Evolutionary conservation across 2,888 invertebrate species (phyloP), one percentile per base, ranked within the genome.

Genomic region (Agrenia bidenticulata): DNA sequence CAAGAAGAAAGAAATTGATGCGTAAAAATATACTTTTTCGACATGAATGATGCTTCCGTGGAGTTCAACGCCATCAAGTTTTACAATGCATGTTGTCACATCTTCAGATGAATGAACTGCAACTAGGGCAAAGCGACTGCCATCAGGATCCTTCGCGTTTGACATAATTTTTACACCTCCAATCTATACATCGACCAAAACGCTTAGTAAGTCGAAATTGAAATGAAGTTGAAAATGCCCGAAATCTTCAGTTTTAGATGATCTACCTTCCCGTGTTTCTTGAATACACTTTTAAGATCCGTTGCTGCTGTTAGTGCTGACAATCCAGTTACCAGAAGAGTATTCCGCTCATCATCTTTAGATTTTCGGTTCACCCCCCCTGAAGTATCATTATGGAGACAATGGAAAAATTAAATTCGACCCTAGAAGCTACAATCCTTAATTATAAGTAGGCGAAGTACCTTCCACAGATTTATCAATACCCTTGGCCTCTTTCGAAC

Each of bases 111-210:
- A 56, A 1, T 42, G 39, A 13, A 69, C 66, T 24, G 63, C 45
- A 42, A 72, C 67, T 21, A 69, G 66, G 9, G 71, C 71, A 32
- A 72, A 72, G 41, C 71, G 61, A 49, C 64, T 69, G 9, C 63
- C 61, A n/a, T 64, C 71, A 2, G 69, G 64, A 49, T 64, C 64
- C 56, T 67, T 59, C 2, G 68, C 64, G 45, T 70, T 73, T 19
- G 68, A 64, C 57, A 73, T 73, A 17, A 73, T 66, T 50, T 70
- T 70, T 24, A 73, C 70, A 4, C 70, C 68, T 11, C 66, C 64
- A 61, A 70, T 70, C 67, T 70, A 50, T 41, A 69, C 27, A 64
- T 24, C 39, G 39, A 60, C 37, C 55, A 62, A 62, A 56, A 62
- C 15, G 2, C 32, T 27, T 27, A 54, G 39, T 49, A 21, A 53